Evolutionary conservation across 1,140 invertebrate species (phyloP), one percentile per base, ranked within the genome.

Genomic region (Cotesia chilonis): DNA sequence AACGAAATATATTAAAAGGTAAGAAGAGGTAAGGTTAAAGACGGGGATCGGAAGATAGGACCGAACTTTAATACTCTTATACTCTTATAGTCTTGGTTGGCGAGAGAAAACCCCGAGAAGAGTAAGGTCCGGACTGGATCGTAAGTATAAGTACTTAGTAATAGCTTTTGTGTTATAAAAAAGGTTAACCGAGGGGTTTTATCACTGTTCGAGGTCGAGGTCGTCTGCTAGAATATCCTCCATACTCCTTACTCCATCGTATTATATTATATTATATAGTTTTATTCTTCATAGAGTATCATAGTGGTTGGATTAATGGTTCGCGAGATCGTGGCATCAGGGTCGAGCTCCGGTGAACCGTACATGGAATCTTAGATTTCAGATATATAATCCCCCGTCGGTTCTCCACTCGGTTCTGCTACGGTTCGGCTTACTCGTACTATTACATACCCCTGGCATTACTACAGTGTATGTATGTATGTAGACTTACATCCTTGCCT

Each of bases 361-460:
- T 79, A 74, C 73, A 74, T 71, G 74, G 77, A 77, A 81, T 81
- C 78, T 77, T 66, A 81, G 79, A 81, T 81, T 80, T 75, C 47
- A 68, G 73, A 74, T 74, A 74, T 57, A 68, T 37, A 37, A 37
- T 52, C n/a, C 37, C 72, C 64, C 52, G 10, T n/a, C 10, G 20
- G 37, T n/a, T 66, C 47, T 55, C 9, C 12, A 28, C 20, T 28
- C 20, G 20, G 20, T 28, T 28, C 28, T 28, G 28, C 28, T 28
- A 28, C 28, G 28, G 28, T 28, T 28, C 12, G 54, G 17, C 54
- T 59, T 68, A 59, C 28, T 52, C 51, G 59, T 55, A 64, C 57
- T 63, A 14, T 47, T 65, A 17, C 12, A 4, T 64, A 10, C 36
- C 61, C 20, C 66, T 10, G 12, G 51, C 20, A n/a, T 5, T 20